phyloP scores from a whole-genome alignment of 2,888 invertebrate species.

The Macaria liturata region DNA sequence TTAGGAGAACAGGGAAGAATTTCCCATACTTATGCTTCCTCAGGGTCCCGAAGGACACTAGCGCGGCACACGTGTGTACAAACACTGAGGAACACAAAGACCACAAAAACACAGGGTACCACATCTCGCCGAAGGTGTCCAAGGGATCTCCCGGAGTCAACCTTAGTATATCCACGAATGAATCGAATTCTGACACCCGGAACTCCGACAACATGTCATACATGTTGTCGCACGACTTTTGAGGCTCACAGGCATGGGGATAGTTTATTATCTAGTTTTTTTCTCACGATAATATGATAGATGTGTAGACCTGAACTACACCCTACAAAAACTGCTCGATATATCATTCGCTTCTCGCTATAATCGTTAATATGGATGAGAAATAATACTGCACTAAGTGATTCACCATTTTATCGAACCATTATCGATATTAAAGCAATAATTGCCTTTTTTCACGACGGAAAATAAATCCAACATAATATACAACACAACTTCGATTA shows the following conservation, averaged over 20 bases:
- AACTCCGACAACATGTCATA: conserved; percentile 84
- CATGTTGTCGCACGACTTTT: conserved; percentile 71
- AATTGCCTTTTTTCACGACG: no score
- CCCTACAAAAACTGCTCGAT: conserved; percentile 13
- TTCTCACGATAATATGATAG: conserved; percentile 35
- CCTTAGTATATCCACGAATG: conserved; percentile 87
- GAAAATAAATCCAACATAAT: no score
- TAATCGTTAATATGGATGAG: background rate
- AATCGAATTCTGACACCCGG: conserved; percentile 85
- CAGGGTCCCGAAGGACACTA: conserved; percentile 95
- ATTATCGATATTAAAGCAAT: no score
- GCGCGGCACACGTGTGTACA: conserved; percentile 95
- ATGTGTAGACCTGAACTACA: conserved; percentile 24
- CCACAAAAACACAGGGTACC: conserved; percentile 98
- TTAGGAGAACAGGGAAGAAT: conserved; percentile 94
- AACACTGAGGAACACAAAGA: conserved; percentile 96
- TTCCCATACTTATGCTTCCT: conserved; percentile 97
- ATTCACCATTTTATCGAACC: no score
- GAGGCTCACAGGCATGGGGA: conserved; percentile 74
- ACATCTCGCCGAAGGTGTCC: conserved; percentile 94
- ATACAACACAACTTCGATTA: no score
- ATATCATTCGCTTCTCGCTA: conserved; percentile 10
- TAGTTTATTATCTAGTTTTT: conserved; percentile 52
- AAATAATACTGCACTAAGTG: no score
- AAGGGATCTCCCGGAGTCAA: conserved; percentile 86